phyloP scores from a whole-genome alignment of 2,113 vertebrate species.

The Neolamprologus ventralis region DNA sequence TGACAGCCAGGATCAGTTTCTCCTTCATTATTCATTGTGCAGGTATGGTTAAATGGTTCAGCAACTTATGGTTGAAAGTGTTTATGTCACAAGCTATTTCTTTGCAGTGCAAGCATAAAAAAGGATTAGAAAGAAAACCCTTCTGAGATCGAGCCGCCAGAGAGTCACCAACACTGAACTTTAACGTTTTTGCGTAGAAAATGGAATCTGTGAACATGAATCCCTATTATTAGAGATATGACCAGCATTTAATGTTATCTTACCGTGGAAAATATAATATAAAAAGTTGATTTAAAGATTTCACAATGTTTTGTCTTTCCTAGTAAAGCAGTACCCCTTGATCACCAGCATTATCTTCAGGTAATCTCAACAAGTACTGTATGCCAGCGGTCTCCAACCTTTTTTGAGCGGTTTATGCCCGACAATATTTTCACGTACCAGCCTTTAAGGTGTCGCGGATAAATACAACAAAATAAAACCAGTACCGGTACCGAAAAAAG shows the following conservation, averaged over 20 bases:
- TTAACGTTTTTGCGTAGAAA: not conserved
- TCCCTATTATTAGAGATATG: not conserved
- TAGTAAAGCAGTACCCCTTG: not conserved
- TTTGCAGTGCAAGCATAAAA: not conserved
- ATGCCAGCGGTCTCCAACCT: not conserved
- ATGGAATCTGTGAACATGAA: not conserved
- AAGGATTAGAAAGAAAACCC: not conserved
- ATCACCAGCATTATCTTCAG: not conserved
- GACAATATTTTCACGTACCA: fast-evolving
- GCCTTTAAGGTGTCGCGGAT: not conserved
- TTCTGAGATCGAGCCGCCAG: not conserved
- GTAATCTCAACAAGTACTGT: not conserved
- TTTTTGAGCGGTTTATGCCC: not conserved
- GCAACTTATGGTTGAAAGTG: not conserved
- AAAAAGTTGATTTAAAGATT: not conserved
- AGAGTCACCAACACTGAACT: not conserved
- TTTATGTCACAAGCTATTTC: not conserved
- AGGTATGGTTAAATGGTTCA: not conserved
- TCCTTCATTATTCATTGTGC: not conserved
- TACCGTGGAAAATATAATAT: not conserved
- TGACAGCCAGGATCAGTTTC: not conserved
- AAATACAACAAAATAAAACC: not conserved
- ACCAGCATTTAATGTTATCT: not conserved
- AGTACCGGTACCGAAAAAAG: not conserved
- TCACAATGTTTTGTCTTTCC: not conserved